These are phyloP conservation scores for Aethina tumida DNA, from an alignment of 1,140 invertebrate genomes.

Conservation along the genomic window DNA sequence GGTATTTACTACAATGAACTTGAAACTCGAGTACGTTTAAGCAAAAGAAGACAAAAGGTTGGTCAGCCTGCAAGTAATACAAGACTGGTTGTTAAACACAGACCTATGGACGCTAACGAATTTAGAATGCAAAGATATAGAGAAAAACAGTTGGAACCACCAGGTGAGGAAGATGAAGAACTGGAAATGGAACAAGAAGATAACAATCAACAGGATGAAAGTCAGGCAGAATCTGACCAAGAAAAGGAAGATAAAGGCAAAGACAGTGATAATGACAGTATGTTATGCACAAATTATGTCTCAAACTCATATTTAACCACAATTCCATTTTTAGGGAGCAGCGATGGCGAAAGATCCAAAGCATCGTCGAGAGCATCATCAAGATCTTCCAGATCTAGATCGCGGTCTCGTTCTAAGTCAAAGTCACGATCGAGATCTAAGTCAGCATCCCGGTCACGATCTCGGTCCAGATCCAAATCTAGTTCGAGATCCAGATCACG, in stretches of 20 bases:
- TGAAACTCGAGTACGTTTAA: slow-evolving; percentile 88
- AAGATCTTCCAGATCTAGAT: slow-evolving; percentile 24
- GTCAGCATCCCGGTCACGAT: slow-evolving; percentile 21
- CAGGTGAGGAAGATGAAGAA: slow-evolving; percentile 66
- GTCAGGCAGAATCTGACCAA: slow-evolving; percentile 32
- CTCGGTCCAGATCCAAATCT: slow-evolving; percentile 28
- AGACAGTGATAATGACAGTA: slow-evolving; percentile 27
- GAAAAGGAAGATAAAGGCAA: slow-evolving; percentile 37
- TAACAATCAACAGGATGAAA: slow-evolving; percentile 51
- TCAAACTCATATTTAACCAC: neutral
- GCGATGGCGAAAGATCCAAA: slow-evolving; percentile 11
- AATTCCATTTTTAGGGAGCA: slow-evolving; percentile 4
- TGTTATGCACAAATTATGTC: slow-evolving; percentile 15
- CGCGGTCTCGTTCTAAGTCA: slow-evolving; percentile 24
- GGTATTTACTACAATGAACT: slow-evolving; percentile 95
- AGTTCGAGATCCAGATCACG: slow-evolving; percentile 29
- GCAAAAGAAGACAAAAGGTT: slow-evolving; percentile 74
- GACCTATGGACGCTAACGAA: slow-evolving; percentile 77
- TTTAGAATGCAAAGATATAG: slow-evolving; percentile 77
- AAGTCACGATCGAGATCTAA: slow-evolving; percentile 19
- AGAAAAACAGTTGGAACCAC: slow-evolving; percentile 80
- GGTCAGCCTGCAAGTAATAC: slow-evolving; percentile 69
- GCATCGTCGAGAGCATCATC: slow-evolving; percentile 29
- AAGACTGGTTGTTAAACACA: slow-evolving; percentile 79
- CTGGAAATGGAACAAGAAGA: slow-evolving; percentile 46